A percentile compares a stretch with the other conserved stretches of the same genome.
phyloP scores from a whole-genome alignment of 2,888 invertebrate species.

The Drosophila diplacantha region DNA sequence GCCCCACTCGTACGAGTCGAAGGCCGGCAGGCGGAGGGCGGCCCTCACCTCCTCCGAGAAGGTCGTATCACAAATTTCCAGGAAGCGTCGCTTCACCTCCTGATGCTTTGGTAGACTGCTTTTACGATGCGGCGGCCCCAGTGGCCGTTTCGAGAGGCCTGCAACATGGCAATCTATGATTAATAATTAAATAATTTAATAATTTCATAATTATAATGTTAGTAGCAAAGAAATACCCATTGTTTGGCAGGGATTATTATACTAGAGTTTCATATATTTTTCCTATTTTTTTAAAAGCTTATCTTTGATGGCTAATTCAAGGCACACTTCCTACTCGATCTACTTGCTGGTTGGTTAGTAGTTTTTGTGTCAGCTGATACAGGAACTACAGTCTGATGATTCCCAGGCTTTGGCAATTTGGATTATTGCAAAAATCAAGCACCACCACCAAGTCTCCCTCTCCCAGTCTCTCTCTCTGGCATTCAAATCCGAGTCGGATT shows the following conservation, averaged over 20 bases:
- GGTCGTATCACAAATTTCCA: constrained; percentile 78
- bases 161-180: not conserved
- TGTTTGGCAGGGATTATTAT: not conserved
- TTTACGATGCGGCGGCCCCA: constrained; percentile 78
- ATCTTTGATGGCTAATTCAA: not conserved
- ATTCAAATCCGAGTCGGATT: constrained; percentile 23
- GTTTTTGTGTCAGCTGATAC: constrained; percentile 44
- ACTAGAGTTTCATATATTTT: not conserved
- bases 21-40: constrained; percentile 79
- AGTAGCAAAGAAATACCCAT: not conserved
- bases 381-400: constrained; percentile 65
- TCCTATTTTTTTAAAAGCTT: not conserved
- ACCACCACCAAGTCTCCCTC: not conserved
- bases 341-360: not conserved
- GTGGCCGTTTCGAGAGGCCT: constrained; percentile 78
- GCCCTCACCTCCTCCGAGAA: constrained; percentile 78
- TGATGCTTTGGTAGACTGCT: constrained; percentile 79
- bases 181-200: not conserved
- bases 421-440: constrained; percentile 67
- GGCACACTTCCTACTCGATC: not conserved
- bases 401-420: constrained; percentile 54
- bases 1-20: constrained; percentile 90
- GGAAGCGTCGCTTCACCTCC: constrained; percentile 78
- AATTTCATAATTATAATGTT: not conserved
- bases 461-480: not conserved